These are phyloP conservation scores for Solea solea DNA, from an alignment of 2,113 vertebrate species.

Conservation along the genomic window DNA sequence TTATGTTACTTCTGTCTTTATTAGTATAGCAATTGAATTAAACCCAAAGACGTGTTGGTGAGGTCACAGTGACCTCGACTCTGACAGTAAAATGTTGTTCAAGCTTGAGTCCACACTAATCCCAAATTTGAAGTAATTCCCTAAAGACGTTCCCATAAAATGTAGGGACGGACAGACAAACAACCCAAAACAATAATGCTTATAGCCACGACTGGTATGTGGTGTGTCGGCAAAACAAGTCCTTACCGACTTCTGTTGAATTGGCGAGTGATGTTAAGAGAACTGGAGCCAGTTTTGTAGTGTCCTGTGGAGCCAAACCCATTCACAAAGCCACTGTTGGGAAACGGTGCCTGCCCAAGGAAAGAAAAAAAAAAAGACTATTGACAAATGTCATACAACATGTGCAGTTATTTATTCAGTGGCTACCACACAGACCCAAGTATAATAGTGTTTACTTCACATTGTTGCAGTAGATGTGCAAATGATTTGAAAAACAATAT, in stretches of 20 bases:
- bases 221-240: background rate
- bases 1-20: no score
- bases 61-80: no score
- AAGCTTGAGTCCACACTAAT: no score
- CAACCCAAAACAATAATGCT: background rate
- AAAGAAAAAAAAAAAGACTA: background rate
- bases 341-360: slow-evolving; percentile 91
- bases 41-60: no score
- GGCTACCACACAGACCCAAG: background rate
- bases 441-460: background rate
- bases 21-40: no score
- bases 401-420: background rate
- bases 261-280: slow-evolving; percentile 89
- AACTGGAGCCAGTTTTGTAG: slow-evolving; percentile 90
- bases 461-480: background rate
- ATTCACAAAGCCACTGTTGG: slow-evolving; percentile 96
- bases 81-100: no score
- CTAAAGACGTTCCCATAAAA: background rate
- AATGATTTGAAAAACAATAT: background rate
- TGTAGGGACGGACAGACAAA: background rate
- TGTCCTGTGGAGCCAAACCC: slow-evolving; percentile 92
- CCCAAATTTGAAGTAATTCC: background rate
- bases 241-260: slow-evolving; percentile 95
- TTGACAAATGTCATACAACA: background rate
- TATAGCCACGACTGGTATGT: background rate